A percentile compares a stretch with the other conserved stretches of the same genome.
Conservation (phyloP, 2,113 vertebrate species). For the Diadophis punctatus region DNA sequence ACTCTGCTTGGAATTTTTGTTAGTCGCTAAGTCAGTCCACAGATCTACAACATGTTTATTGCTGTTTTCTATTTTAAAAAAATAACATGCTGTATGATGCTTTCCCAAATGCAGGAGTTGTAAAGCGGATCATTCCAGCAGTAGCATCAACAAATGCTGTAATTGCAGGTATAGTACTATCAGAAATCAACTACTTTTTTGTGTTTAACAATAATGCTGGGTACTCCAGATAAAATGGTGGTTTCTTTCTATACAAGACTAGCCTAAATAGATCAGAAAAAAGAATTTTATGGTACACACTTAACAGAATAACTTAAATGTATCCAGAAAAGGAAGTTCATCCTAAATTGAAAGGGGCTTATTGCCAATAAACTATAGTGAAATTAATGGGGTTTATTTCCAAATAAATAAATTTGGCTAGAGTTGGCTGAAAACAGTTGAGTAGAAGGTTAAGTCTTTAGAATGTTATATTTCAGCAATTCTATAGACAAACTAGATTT, state of each 20-base stretch:
- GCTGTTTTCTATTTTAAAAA: not conserved
- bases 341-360: not conserved
- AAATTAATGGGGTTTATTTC: not conserved
- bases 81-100: not conserved
- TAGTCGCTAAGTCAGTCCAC: not conserved
- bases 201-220: not conserved
- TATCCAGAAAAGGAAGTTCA: not conserved
- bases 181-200: not conserved
- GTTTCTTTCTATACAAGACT: not conserved
- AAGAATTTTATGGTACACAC: not conserved
- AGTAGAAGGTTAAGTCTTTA: not conserved
- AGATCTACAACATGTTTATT: not conserved
- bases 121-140: slow-evolving; percentile 95
- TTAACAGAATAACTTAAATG: not conserved
- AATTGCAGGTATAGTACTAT: slow-evolving; percentile 81
- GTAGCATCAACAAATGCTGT: slow-evolving; percentile 97
- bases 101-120: slow-evolving; percentile 77
- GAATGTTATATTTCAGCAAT: not conserved
- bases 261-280: not conserved
- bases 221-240: not conserved
- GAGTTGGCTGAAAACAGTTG: not conserved
- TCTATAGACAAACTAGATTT: not conserved
- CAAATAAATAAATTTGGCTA: not conserved
- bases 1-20: not conserved
- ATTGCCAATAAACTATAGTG: not conserved